Conservation (phyloP, 35 echinoderm and acorn worm species). For the Hemicentrotus pulcherrimus region DNA sequence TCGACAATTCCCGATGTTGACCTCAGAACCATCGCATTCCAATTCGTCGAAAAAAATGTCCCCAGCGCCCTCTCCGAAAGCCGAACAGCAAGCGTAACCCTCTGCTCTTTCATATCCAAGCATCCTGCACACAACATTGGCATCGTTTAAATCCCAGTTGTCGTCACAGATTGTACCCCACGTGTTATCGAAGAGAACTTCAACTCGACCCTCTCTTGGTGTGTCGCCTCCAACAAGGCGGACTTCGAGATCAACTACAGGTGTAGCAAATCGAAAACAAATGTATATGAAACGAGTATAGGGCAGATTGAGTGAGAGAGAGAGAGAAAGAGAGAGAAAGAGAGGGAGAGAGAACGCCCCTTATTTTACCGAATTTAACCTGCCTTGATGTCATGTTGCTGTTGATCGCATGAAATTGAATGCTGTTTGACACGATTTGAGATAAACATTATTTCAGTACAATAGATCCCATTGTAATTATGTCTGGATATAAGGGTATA, state of each 20-base stretch:
- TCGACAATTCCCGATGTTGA: background rate
- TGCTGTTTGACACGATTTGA: too few relatives aligned
- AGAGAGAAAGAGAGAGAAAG: background rate
- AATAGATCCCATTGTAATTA: too few relatives aligned
- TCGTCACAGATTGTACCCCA: background rate
- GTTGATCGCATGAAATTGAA: too few relatives aligned
- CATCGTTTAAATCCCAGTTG: background rate
- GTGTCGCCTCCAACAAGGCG: background rate
- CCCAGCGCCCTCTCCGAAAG: background rate
- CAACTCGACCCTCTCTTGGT: background rate
- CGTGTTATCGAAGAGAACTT: background rate
- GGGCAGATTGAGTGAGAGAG: background rate
- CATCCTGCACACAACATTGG: background rate
- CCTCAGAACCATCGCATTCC: background rate
- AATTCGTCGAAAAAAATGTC: background rate
- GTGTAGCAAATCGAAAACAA: background rate
- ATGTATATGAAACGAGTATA: background rate
- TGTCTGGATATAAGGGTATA: too few relatives aligned
- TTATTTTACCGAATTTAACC: too few relatives aligned
- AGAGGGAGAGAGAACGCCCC: background rate
- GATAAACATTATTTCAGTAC: too few relatives aligned
- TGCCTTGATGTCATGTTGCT: too few relatives aligned
- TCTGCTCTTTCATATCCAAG: background rate
- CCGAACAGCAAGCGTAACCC: background rate
- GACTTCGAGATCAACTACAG: background rate